These are phyloP conservation scores for Cyclina sinensis DNA, from an alignment of 1,140 invertebrate genomes.

Conservation along the genomic window DNA sequence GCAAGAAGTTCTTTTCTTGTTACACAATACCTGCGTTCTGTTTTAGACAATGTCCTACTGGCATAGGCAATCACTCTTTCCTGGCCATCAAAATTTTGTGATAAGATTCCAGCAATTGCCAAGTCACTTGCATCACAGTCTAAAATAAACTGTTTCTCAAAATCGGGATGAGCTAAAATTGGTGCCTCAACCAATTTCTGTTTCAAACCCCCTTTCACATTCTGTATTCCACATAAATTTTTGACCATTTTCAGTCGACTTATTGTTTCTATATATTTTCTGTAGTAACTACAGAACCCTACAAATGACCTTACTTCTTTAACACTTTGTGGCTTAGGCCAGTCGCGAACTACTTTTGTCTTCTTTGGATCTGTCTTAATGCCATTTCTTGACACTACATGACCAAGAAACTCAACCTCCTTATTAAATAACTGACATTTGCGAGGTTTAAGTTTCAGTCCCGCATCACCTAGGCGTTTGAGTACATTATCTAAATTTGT, in stretches of 20 bases:
- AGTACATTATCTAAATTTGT: background rate
- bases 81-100: background rate
- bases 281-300: slow-evolving; percentile 75
- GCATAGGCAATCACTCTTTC: slow-evolving; percentile 21
- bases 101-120: background rate
- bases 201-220: background rate
- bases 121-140: background rate
- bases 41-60: background rate
- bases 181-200: background rate
- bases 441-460: slow-evolving; percentile 18
- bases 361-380: slow-evolving; percentile 70
- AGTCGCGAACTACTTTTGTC: slow-evolving; percentile 71
- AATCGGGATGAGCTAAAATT: background rate
- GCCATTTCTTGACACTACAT: background rate
- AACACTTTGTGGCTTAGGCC: slow-evolving; percentile 74
- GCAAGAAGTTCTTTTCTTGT: slow-evolving; percentile 72
- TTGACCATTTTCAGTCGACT: too few species aligned
- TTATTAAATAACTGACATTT: slow-evolving; percentile 19
- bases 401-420: background rate
- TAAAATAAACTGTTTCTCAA: background rate
- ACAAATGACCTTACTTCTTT: slow-evolving; percentile 76
- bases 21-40: slow-evolving; percentile 54
- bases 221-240: background rate
- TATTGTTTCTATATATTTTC: slow-evolving; percentile 70
- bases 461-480: background rate